Base-by-base conservation (phyloP, 92 coral and sea anemone genomes). In the Bergia sp. region DNA sequence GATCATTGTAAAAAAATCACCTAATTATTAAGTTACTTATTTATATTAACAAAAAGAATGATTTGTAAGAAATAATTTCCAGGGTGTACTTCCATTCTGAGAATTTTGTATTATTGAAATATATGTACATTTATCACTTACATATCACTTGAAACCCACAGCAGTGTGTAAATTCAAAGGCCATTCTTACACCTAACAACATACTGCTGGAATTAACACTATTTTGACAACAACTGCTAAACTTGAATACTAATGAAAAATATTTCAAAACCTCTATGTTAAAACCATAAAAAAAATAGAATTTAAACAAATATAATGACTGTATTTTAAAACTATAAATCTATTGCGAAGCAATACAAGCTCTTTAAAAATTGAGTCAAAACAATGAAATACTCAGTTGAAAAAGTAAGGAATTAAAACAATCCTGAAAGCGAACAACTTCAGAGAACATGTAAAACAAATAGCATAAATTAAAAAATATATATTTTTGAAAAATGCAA, bases 171-270 rank as follows among this genome's bases (percentile, higher is more conserved):
- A 43, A 36, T 29, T 15, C 39, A 83, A 83, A 66, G 42, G 77
- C 21, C 65, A 66, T 69, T 67, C 42, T 83, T 83, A 83, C 86
- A 55, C 86, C 77, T 23, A 83, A 83, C 41, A 69, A 13, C 37
- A n/a, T 3, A 67, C 21, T 42, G 13, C 16, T 21, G 4, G 74
- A 64, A 82, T 82, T 82, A 64, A 64, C 76, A 64, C 65, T 82
- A 40, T 82, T 64, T 82, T 41, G 76, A 64, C 43, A 82, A 58
- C 21, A 55, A 61, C 55, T 40, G 11, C 37, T 23, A 10, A 80
- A 36, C 75, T 58, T 42, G 69, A 64, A 16, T 16, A 8, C 20
- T 37, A 37, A 58, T 39, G n/a, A 39, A 82, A 29, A 82, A 61
- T 61, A 61, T 61, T 15, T 61, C 69, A 61, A 61, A 61, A 18